A percentile compares a stretch with the other conserved stretches of the same genome.
phyloP scores from a whole-genome alignment of 1,140 invertebrate species.

The Uloborus diversus region DNA sequence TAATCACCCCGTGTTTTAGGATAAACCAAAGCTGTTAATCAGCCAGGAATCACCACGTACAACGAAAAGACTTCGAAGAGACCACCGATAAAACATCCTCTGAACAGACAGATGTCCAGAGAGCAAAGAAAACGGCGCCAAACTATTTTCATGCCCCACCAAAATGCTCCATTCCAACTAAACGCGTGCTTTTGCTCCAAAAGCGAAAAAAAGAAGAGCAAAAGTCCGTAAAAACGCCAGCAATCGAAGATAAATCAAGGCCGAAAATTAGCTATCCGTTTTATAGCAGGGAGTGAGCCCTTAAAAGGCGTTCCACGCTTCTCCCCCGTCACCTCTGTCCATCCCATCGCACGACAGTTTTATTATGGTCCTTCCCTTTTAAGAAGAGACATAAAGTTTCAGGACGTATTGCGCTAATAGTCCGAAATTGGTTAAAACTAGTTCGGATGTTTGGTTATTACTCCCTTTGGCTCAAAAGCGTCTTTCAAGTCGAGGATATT shows the following conservation, averaged over 20 bases:
- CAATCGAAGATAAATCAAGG: conserved; percentile 3
- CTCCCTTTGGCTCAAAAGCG: too few species aligned
- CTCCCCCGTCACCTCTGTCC: too few species aligned
- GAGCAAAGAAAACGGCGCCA: background rate
- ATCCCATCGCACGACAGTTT: background rate
- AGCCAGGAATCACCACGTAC: too few species aligned
- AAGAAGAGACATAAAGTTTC: background rate
- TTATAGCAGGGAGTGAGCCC: conserved; percentile 7
- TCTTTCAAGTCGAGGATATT: too few species aligned
- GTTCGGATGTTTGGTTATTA: background rate
- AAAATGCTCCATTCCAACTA: background rate
- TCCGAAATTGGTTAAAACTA: conserved; percentile 7
- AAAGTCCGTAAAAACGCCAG: conserved; percentile 24
- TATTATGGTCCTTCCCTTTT: background rate
- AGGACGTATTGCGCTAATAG: background rate
- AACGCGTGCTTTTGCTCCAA: background rate
- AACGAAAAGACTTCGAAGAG: too few species aligned
- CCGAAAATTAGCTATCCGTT: conserved; percentile 27
- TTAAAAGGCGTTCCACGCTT: background rate
- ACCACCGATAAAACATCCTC: too few species aligned
- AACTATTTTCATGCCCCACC: too few species aligned
- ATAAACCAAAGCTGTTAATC: too few species aligned
- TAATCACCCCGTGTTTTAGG: too few species aligned
- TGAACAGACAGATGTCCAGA: too few species aligned
- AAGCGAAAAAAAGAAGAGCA: background rate